Base-by-base conservation (phyloP, 2,797 vertebrate genomes). In the Glossophaga mutica region DNA sequence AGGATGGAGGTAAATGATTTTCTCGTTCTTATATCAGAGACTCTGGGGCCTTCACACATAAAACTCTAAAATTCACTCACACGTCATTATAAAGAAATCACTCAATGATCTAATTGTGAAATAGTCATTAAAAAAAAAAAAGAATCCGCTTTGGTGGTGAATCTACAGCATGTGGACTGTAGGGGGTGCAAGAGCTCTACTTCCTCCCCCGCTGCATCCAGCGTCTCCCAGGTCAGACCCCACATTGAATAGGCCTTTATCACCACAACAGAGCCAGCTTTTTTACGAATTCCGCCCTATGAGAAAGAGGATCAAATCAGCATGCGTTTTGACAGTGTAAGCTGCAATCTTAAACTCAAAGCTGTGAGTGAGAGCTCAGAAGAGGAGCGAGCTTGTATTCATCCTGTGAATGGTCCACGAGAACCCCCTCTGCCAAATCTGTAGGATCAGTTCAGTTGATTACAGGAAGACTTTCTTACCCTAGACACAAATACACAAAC, bases 161-260 rank as follows among this genome's bases (percentile, higher is more conserved):
- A 57, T 29, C 34, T 74, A 83, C 83, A 39, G 15, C 15, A 0
- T 68, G 37, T 19, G 88, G 97, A 59, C 98, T 97, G 98, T 89
- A 98, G 98, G 98, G 98, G 98, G 98, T 97, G 98, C 98, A 97
- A 97, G 98, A 97, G 97, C 96, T 98, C 98, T 97, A 98, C 94
- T 94, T 87, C 96, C 97, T 52, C 48, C 21, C 22, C 1, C 0
- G 65, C 22, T 0, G 39, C 14, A 4, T 15, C n/a, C 37, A 1
- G 9, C 21, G 76, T 9, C 70, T 67, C n/a, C 52, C 83, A 3
- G 94, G 95, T 70, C 92, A 65, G 96, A 77, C 74, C 95, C 52
- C 57, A 19, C 91, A 32, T 4, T 79, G 86, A 83, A 87, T 8
- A 50, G 97, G 91, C 96, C 94, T 96, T 84, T 95, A 44, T 39